These are phyloP conservation scores for Iphiclides podalirius DNA, from an alignment of 2,888 invertebrate species.

Conservation along the genomic window DNA sequence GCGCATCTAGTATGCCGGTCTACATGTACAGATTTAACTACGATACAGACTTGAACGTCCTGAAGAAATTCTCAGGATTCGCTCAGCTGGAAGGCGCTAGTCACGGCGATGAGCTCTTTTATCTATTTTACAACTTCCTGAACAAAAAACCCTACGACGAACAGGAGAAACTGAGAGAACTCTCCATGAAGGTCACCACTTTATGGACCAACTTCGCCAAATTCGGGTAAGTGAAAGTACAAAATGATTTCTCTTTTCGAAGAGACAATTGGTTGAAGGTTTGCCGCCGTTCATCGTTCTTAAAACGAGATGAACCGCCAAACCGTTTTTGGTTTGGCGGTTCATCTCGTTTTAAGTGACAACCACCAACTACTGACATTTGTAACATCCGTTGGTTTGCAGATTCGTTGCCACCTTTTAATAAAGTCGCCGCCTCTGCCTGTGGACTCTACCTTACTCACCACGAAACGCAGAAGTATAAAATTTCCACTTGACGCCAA, in stretches of 20 bases:
- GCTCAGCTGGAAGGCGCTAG: slow-evolving; percentile 51
- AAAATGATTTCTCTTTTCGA: background rate
- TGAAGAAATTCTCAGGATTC: slow-evolving; percentile 39
- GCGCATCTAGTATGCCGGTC: slow-evolving; percentile 32
- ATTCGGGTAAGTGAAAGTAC: slow-evolving; percentile 48
- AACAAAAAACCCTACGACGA: slow-evolving; percentile 50
- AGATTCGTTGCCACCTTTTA: too few relatives aligned
- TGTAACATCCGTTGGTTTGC: too few relatives aligned
- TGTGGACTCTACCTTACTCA: too few relatives aligned
- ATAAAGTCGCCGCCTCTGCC: too few relatives aligned
- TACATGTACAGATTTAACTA: slow-evolving; percentile 55
- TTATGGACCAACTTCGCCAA: slow-evolving; percentile 71
- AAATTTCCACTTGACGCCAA: too few relatives aligned
- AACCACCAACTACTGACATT: too few relatives aligned
- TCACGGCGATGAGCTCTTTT: slow-evolving; percentile 72
- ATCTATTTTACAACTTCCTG: slow-evolving; percentile 56
- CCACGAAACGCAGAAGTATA: too few relatives aligned
- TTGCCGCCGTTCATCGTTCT: too few relatives aligned
- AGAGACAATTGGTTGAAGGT: too few relatives aligned
- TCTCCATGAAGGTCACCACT: slow-evolving; percentile 55
- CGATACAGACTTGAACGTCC: slow-evolving; percentile 50
- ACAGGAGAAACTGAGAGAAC: slow-evolving; percentile 44
- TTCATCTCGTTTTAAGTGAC: too few relatives aligned
- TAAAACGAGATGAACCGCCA: too few relatives aligned
- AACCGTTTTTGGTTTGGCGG: too few relatives aligned